phyloP scores from a whole-genome alignment of 2,797 vertebrate genomes.

The Dicrostonyx torquatus region DNA sequence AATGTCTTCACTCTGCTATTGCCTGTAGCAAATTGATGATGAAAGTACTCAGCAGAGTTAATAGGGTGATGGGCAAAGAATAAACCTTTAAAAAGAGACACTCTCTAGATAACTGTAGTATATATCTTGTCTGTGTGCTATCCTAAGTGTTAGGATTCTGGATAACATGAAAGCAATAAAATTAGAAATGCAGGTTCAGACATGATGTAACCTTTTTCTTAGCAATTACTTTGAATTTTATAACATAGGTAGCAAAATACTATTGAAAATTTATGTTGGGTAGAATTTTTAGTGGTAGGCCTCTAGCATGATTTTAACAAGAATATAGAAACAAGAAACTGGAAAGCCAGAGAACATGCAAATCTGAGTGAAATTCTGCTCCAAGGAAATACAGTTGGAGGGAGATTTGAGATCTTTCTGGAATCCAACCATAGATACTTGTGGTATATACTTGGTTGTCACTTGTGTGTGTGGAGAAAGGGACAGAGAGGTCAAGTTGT shows the following conservation, averaged over 20 bases:
- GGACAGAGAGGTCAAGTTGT: background rate
- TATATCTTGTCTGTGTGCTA: fast-evolving
- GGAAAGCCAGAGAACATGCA: background rate
- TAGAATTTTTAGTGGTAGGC: background rate
- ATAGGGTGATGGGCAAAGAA: too few relatives aligned
- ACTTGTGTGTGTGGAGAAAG: background rate
- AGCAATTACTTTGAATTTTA: background rate
- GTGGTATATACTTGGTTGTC: background rate
- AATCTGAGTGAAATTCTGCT: background rate
- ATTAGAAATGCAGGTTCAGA: background rate
- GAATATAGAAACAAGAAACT: background rate
- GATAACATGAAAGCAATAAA: background rate
- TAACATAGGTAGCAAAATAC: background rate
- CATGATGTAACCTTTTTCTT: background rate
- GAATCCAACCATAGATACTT: background rate
- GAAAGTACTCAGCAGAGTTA: background rate
- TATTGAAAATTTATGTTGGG: background rate
- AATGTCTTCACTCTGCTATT: background rate
- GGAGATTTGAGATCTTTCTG: background rate
- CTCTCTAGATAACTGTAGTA: background rate
- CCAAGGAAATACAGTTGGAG: background rate
- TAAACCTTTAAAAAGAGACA: background rate
- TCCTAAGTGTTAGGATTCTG: background rate
- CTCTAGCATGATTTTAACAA: background rate
- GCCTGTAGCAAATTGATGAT: background rate